phyloP scores from a whole-genome alignment of 2,113 vertebrate species.

The Camelus bactrianus region DNA sequence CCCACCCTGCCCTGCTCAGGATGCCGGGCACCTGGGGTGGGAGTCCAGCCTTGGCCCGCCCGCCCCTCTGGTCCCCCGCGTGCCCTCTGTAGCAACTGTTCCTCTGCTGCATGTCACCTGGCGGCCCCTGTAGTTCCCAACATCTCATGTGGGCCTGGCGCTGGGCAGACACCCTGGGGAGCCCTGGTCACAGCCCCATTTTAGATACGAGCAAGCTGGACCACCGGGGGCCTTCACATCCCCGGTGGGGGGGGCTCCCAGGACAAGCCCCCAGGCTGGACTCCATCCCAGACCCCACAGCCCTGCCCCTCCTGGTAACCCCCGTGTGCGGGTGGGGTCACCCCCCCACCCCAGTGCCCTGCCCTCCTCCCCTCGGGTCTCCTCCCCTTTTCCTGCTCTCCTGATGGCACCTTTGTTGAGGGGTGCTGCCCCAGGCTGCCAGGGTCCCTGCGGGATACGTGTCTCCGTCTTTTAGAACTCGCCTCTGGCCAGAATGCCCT shows the following conservation, averaged over 20 bases:
- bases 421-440: background rate
- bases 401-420: background rate
- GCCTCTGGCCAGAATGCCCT: background rate
- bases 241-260: background rate
- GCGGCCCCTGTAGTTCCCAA: too few species aligned
- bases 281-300: background rate
- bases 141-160: too few species aligned
- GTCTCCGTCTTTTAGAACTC: background rate
- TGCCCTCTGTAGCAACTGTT: background rate
- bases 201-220: background rate
- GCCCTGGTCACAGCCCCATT: background rate
- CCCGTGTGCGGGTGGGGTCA: background rate
- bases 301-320: too few species aligned
- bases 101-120: fast-evolving
- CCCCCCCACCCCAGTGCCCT: background rate
- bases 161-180: background rate
- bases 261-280: background rate
- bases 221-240: fast-evolving
- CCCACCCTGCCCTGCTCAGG: background rate
- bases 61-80: background rate
- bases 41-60: background rate
- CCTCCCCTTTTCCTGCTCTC: too few species aligned
- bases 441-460: too few species aligned
- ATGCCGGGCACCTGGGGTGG: fast-evolving
- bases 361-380: background rate